These are phyloP conservation scores for Caerostris darwini DNA, from an alignment of 1,140 invertebrate genomes.

Conservation along the genomic window DNA sequence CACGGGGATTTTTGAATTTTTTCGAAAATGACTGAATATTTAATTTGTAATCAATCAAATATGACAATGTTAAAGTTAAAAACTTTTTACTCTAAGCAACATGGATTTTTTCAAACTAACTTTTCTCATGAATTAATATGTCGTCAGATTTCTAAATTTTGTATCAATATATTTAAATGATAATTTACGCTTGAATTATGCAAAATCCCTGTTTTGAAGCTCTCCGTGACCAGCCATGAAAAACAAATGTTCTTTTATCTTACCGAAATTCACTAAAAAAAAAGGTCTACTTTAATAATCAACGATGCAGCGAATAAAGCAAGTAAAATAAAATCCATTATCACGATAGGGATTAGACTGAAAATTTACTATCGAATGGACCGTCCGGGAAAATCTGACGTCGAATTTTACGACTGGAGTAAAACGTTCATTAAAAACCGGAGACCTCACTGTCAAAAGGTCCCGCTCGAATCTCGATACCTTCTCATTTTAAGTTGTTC, in stretches of 20 bases:
- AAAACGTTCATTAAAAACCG: conserved; percentile 76
- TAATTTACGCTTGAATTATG: too few relatives aligned
- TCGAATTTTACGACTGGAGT: conserved; percentile 67
- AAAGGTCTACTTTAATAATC: not conserved
- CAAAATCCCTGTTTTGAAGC: too few relatives aligned
- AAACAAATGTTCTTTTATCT: not conserved
- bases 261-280: not conserved
- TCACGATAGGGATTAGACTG: conserved; percentile 72
- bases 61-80: too few relatives aligned
- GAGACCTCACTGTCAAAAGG: conserved; percentile 46
- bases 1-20: too few relatives aligned
- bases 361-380: conserved; percentile 70
- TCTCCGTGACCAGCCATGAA: not conserved
- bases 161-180: too few relatives aligned
- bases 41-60: too few relatives aligned
- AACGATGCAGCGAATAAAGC: conserved; percentile 13
- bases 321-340: conserved; percentile 68
- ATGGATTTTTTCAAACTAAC: too few relatives aligned
- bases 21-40: too few relatives aligned
- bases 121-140: too few relatives aligned
- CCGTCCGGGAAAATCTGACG: conserved; percentile 20
- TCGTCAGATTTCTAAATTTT: too few relatives aligned
- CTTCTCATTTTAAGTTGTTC: conserved; percentile 30
- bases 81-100: too few relatives aligned
- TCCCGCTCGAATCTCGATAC: conserved; percentile 56